These are phyloP conservation scores for Drosophila kanapiae DNA, from an alignment of 1,140 invertebrate genomes.

Conservation along the genomic window DNA sequence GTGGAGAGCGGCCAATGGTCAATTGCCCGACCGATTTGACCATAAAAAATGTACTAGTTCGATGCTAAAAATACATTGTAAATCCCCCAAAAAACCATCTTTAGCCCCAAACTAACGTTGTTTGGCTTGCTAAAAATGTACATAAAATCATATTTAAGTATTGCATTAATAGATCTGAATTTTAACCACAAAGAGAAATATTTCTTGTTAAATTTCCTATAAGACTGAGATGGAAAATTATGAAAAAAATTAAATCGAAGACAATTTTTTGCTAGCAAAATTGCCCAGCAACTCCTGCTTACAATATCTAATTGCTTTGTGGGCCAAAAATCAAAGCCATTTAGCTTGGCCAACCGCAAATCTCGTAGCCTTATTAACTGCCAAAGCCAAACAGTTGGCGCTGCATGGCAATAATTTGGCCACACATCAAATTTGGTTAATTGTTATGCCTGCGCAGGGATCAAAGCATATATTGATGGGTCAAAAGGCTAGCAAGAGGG, in stretches of 20 bases:
- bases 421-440: constrained; percentile 58
- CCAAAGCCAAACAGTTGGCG: constrained; percentile 4
- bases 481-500: not conserved
- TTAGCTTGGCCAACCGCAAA: constrained; percentile 12
- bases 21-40: constrained; percentile 20
- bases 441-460: constrained; percentile 18
- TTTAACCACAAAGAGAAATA: no score
- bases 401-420: constrained; percentile 38
- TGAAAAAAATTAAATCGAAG: no score
- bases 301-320: not conserved
- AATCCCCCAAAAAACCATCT: constrained; percentile 1
- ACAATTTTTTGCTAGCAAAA: no score
- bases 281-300: not conserved
- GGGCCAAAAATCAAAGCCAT: not conserved
- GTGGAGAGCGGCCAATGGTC: constrained; percentile 19
- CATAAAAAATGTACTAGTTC: constrained; percentile 38
- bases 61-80: constrained; percentile 1
- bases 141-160: no score
- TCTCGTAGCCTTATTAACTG: constrained; percentile 26
- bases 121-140: not conserved
- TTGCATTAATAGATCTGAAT: no score
- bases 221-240: no score
- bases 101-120: not conserved
- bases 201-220: no score
- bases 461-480: not conserved